phyloP scores from a whole-genome alignment of 2,113 vertebrate species.

The Malurus cyaneus region DNA sequence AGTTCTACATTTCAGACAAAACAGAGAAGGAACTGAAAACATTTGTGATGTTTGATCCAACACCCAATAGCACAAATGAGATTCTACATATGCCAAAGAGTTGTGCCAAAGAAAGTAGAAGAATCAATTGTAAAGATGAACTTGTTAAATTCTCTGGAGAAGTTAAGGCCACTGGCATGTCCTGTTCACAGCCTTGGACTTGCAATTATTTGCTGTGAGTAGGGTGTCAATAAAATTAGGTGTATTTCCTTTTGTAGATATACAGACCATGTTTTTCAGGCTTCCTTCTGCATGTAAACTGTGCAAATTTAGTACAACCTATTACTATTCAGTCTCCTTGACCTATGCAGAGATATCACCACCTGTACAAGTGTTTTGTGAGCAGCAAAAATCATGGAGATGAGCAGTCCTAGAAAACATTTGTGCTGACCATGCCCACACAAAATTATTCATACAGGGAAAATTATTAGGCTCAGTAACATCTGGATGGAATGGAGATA shows the following conservation, averaged over 20 bases:
- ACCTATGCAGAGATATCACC: neutral
- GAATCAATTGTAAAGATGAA: neutral
- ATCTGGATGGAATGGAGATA: neutral
- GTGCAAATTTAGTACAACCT: neutral
- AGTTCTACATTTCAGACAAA: neutral
- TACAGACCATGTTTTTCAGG: neutral
- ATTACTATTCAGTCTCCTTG: neutral
- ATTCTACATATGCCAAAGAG: neutral
- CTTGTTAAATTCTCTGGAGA: neutral
- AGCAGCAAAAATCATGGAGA: neutral
- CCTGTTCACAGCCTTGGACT: neutral
- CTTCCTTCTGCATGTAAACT: neutral
- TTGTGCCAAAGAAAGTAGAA: neutral
- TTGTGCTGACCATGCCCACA: neutral
- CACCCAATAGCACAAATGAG: neutral
- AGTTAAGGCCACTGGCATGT: neutral
- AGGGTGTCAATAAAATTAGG: neutral
- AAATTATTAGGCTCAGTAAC: neutral
- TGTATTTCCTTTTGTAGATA: neutral
- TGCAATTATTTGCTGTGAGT: neutral
- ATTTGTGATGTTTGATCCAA: neutral
- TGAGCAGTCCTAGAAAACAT: neutral
- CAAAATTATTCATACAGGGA: neutral
- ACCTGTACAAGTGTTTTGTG: neutral
- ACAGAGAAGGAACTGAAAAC: neutral